Base-by-base conservation (phyloP, 2,797 vertebrate genomes). In the Trachops cirrhosus region DNA sequence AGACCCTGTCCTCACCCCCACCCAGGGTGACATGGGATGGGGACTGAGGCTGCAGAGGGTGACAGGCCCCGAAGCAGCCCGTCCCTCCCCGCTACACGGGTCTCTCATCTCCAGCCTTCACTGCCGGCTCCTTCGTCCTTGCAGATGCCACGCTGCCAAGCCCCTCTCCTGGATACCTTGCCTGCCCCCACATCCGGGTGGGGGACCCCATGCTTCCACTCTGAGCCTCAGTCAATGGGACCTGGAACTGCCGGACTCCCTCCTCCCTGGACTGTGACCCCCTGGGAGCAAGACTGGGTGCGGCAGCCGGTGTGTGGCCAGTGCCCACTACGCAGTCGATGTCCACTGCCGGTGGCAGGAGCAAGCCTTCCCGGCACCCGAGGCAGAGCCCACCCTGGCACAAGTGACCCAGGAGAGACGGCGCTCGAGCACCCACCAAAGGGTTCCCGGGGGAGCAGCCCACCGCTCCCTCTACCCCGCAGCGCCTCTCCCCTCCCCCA, bases 251-350 rank as follows among this genome's bases (percentile, higher is more conserved):
- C 68, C 39, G 15, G 15, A 15, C 24, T 26, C 44, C 24, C n/a
- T 29, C 15, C 34, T 3, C 34, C 54, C 83, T 39, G 19, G 54
- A 24, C 29, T n/a, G 14, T 24, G 10, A 9, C 18, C 34, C 48
- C 57, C 67, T 5, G 19, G 68, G 37, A 57, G 32, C 22, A 48
- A 87, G 41, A 19, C 14, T 34, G 44, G 67, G 83, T 9, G 50
- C 64, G 0, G 1, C 0, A 9, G 41, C 34, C 15, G 1, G 14
- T 2, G 0, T 4, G 3, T 0, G 19, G 19, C 52, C 15, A n/a
- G 32, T 92, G 44, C 68, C 86, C 7, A 4, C n/a, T 21, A 14
- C 7, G 1, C 0, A 1, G 22, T 29, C 2, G 12, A 2, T 2
- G 34, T 46, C 24, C 46, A 32, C 14, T 32, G 26, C 1, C 11